Percentiles rank a stretch among this genome's conserved stretches.
Conservation (phyloP, 35 echinoderm and acorn worm genomes). For the Eucidaris tribuloides region DNA sequence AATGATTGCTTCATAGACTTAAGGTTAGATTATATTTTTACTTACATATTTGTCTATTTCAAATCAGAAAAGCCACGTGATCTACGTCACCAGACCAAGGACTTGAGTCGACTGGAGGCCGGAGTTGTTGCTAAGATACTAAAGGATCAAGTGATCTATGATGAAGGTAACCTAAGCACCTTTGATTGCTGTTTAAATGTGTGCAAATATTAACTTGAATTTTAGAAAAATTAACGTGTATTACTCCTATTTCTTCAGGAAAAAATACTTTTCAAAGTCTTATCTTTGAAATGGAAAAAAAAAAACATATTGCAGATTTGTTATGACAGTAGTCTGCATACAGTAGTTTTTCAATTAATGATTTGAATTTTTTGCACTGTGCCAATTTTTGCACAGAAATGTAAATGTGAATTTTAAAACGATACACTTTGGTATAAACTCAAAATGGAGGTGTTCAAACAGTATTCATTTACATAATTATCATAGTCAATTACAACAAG, state of each 20-base stretch:
- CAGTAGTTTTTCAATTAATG: neutral
- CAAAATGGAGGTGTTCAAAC: too few relatives aligned
- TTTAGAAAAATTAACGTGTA: neutral
- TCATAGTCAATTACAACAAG: too few relatives aligned
- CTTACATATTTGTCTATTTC: neutral
- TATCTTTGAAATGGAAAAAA: neutral
- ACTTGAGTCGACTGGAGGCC: constrained; percentile 32
- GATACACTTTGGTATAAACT: too few relatives aligned
- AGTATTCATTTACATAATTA: too few relatives aligned
- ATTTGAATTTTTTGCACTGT: too few relatives aligned
- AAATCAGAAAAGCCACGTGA: neutral
- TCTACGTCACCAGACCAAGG: constrained; percentile 28
- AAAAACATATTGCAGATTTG: neutral
- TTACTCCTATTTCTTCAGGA: too few relatives aligned
- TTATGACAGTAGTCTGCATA: neutral
- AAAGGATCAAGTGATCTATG: constrained; percentile 48
- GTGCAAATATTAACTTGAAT: neutral
- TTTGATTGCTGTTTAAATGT: neutral
- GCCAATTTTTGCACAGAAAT: too few relatives aligned
- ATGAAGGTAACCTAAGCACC: constrained; percentile 49
- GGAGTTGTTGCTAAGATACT: constrained; percentile 49
- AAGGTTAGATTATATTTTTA: neutral
- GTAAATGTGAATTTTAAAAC: too few relatives aligned
- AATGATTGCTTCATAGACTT: neutral
- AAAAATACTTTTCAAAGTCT: too few relatives aligned